Percentiles rank a stretch among this genome's conserved stretches.
Evolutionary conservation across 2,888 invertebrate genomes (phyloP).

Genomic region (Loripinus fragilis): DNA sequence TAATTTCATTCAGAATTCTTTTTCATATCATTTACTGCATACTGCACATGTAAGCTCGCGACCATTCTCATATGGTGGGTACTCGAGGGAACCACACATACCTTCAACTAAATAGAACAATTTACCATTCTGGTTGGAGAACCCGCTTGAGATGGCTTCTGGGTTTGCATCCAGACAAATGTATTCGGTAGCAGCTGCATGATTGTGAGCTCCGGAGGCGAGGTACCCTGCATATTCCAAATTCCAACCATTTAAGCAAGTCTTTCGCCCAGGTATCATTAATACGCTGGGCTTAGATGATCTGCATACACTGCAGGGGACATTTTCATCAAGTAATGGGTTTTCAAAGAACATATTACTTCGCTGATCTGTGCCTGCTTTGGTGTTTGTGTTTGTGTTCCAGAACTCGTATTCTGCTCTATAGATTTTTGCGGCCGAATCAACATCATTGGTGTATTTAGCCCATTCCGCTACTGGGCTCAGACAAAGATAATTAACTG

Average conservation of each 20-base stretch:
- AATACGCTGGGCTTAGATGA: not conserved
- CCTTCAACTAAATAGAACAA: not conserved
- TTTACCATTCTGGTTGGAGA: not conserved
- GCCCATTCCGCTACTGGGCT: conserved; percentile 9
- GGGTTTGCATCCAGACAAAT: not conserved
- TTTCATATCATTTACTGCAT: not conserved
- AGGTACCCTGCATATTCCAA: not conserved
- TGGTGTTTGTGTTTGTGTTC: too few relatives aligned
- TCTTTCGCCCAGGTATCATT: conserved; percentile 22
- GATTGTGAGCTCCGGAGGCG: not conserved
- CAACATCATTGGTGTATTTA: conserved; percentile 9
- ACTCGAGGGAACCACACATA: not conserved
- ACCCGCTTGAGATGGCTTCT: not conserved
- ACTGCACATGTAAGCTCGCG: not conserved
- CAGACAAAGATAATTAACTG: conserved; percentile 24
- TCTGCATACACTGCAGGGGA: conserved; percentile 16
- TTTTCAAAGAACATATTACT: conserved; percentile 11
- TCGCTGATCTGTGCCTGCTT: not conserved
- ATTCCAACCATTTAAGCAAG: conserved; percentile 20
- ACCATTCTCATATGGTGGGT: not conserved
- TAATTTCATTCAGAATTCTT: too few relatives aligned
- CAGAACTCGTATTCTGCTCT: conserved; percentile 25
- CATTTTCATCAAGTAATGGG: conserved; percentile 1
- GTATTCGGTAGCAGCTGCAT: not conserved
- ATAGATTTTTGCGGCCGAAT: not conserved